Percentiles rank a stretch among this genome's conserved stretches.
Conservation (phyloP, 2,888 invertebrate species). For the Dynastes maya region DNA sequence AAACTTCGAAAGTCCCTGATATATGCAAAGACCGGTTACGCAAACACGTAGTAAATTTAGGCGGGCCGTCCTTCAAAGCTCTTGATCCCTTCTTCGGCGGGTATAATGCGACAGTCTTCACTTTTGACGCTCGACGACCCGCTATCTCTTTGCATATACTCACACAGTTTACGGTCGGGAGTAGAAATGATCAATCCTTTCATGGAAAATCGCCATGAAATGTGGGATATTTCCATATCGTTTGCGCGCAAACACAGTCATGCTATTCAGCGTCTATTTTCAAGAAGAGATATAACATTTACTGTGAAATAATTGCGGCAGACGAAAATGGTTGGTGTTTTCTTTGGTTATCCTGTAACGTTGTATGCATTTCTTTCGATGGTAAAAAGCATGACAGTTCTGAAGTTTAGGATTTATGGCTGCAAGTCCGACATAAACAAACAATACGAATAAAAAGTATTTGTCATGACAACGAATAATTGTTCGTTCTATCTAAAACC, state of each 20-base stretch:
- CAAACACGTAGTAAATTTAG: slow-evolving; percentile 36
- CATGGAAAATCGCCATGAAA: slow-evolving; percentile 7
- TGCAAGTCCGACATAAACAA: too few species aligned
- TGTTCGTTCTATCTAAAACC: too few species aligned
- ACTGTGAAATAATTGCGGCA: background rate
- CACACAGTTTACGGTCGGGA: slow-evolving; percentile 8
- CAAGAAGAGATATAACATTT: slow-evolving; percentile 15
- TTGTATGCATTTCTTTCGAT: background rate
- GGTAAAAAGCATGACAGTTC: too few species aligned
- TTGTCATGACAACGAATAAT: too few species aligned
- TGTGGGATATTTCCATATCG: slow-evolving; percentile 30
- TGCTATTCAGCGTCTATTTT: background rate
- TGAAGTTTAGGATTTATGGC: too few species aligned
- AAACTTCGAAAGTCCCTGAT: slow-evolving; percentile 5
- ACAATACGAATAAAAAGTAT: too few species aligned
- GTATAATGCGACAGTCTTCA: slow-evolving; percentile 30
- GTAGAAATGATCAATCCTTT: slow-evolving; percentile 28
- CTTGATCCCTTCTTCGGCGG: slow-evolving; percentile 25
- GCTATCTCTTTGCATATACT: slow-evolving; percentile 29
- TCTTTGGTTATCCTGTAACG: background rate
- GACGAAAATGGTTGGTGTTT: background rate
- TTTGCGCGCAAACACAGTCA: slow-evolving; percentile 15
- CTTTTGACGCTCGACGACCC: slow-evolving; percentile 20
- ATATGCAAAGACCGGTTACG: slow-evolving; percentile 2
- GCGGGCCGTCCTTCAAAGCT: slow-evolving; percentile 9